These are phyloP conservation scores for Kryptolebias marmoratus DNA, from an alignment of 2,113 vertebrate species.

Conservation along the genomic window DNA sequence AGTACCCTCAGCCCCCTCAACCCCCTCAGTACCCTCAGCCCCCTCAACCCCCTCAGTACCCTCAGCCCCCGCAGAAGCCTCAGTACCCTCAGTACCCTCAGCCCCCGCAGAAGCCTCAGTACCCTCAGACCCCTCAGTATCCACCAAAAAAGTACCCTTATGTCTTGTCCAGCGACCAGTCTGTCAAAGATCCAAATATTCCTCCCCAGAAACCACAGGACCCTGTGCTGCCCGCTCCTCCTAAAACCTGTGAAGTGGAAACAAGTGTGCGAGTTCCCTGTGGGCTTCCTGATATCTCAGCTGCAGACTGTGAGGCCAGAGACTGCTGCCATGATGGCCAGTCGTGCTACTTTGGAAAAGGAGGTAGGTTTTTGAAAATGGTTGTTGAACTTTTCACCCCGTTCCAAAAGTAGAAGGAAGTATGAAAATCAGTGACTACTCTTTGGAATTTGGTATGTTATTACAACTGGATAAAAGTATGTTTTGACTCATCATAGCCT, in stretches of 20 bases:
- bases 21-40: background rate
- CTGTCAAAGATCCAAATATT: background rate
- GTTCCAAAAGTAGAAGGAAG: background rate
- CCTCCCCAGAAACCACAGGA: background rate
- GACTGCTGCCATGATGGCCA: conserved; percentile 63
- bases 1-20: background rate
- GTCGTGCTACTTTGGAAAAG: conserved; percentile 66
- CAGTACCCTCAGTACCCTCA: background rate
- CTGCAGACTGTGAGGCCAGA: conserved; percentile 34
- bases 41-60: background rate
- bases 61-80: background rate
- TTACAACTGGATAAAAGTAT: conserved; percentile 5
- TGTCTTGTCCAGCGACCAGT: background rate
- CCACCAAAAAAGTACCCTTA: background rate
- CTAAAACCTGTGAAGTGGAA: conserved; percentile 38
- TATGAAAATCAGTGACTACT: background rate
- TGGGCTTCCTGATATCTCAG: conserved; percentile 25
- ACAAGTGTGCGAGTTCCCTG: conserved; percentile 43
- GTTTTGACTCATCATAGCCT: background rate
- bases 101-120: background rate
- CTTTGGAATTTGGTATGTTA: background rate
- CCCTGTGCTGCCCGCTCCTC: background rate
- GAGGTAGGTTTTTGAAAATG: conserved; percentile 52
- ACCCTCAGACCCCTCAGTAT: background rate
- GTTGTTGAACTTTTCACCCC: background rate